Evolutionary conservation across 2,888 invertebrate species (phyloP), one percentile per base, ranked within the genome.

Genomic region (Mylabris sibirica): DNA sequence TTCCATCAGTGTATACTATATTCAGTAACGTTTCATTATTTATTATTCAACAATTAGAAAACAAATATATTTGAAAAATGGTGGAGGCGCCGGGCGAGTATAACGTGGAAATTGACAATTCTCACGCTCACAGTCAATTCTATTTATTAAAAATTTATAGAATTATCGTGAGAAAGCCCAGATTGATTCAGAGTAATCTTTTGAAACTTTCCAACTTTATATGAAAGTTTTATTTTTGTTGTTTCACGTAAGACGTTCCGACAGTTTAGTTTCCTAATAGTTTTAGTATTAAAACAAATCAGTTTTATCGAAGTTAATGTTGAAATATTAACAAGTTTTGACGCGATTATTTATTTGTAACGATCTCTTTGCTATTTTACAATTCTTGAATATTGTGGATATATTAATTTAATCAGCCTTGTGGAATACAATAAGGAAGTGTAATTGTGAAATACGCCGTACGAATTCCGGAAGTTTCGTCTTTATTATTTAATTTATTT

Each of bases 401-500:
- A n/a, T 57, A 57, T 57, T 57, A 57, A 57, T 57, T 24, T 26
- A 26, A 57, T 57, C 57, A 57, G 14, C 57, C 24, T 49, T 12
- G 26, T 24, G 1, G 14, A 24, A 24, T 20, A 17, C 22, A 24
- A 24, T 22, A 57, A 26, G 57, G 59, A 34, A 64, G 57, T 34
- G 35, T 26, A 49, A 57, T 26, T 57, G 24, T 57, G 57, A 26
- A 57, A n/a, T 57, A 26, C 26, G 57, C 26, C n/a, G 24, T 26
- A 26, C 26, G 57, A 57, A 57, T 26, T 26, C 57, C 57, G 57
- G 57, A 53, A 68, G 57, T 64, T 57, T 60, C 57, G 17, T 59
- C 64, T 61, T 61, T 64, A 68, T 61, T 62, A 64, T 64, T 64
- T 68, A 61, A 64, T 68, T 64, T 38, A 57, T 20, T 38, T 20